Evolutionary conservation across 2,113 vertebrate genomes (phyloP), one percentile per base, ranked within the genome.

Genomic region (Petrocephalus zakoni): DNA sequence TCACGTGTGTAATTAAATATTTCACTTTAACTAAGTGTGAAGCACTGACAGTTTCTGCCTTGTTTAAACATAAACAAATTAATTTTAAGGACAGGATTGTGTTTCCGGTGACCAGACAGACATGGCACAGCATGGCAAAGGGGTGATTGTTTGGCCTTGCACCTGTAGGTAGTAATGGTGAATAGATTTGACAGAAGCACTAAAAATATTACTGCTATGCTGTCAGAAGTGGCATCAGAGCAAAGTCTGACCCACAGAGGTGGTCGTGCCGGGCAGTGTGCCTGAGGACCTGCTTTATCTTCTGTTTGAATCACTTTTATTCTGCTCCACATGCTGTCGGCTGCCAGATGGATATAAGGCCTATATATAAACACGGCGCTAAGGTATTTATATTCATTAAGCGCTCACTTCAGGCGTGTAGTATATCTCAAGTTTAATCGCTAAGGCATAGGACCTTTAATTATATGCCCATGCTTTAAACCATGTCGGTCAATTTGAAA

Each of bases 171-270:
- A 46, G 3, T 89, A 88, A 90, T 11, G 84, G 2, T 90, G 64
- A 89, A 81, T 68, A n/a, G 72, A 90, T 42, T 42, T 72, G 46
- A 85, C 87, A 88, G 29, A 78, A 84, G 0, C 17, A 37, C 58
- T 88, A 89, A 29, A 89, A 90, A 91, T 89, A 91, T 88, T 90
- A 64, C 55, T 17, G 17, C 46, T 19, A 86, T 81, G 89, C 25
- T 46, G 29, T 90, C 56, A 88, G 37, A 72, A 21, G 46, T 88
- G 34, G 37, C 37, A 21, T 2, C 29, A 81, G 75, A 4, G 78
- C 52, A 46, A 22, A 42, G 64, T 34, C n/a, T 72, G 25, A 75
- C 87, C 81, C 42, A 25, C 81, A 11, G 10, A 84, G 81, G n/a
- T 13, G 9, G 3, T 2, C 4, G 25, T 3, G 10, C 29, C 0